Evolutionary conservation across 2,113 vertebrate genomes (phyloP), one percentile per base, ranked within the genome.

Genomic region (Motacilla tschutschensis): DNA sequence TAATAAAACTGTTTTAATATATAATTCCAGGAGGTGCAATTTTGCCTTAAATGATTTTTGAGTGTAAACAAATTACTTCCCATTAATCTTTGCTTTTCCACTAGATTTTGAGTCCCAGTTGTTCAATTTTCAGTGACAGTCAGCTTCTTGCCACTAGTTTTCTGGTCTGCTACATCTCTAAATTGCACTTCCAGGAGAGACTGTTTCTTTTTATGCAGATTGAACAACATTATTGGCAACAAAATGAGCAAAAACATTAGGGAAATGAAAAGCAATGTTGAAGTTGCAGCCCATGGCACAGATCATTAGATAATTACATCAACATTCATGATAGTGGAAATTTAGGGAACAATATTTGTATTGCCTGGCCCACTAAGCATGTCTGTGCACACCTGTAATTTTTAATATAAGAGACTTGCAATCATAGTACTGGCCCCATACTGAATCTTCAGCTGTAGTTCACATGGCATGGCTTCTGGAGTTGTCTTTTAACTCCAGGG

Each of bases 61-160:
- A 85, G 70, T 79, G 79, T 85, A 92, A 96, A 87, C 90, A 94
- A 96, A 96, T 94, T 96, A 83, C 70, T 92, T 95, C 58, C 84
- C 79, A 91, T 93, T 85, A 94, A 94, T 93, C 88, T 84, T 89
- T 92, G 80, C 83, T 91, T 89, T 93, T 90, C 84, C 87, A 73
- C 63, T 88, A 85, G 46, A 79, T 93, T 93, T 82, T 74, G 62
- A 91, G 43, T 91, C 86, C 89, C 80, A 84, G 78, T 95, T 94
- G 91, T 85, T 94, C 88, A 95, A 85, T 95, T 96, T 96, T 88
- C 91, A 81, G 58, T 85, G 80, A 90, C 38, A 95, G 86, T 88
- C 80, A 86, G 88, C 74, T 91, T 93, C 86, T 86, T 87, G 69
- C 53, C 69, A 90, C 85, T 74, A 64, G 78, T 88, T 94, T 94